These are phyloP conservation scores for Helogale parvula DNA, from an alignment of 2,113 vertebrate genomes.

Conservation along the genomic window DNA sequence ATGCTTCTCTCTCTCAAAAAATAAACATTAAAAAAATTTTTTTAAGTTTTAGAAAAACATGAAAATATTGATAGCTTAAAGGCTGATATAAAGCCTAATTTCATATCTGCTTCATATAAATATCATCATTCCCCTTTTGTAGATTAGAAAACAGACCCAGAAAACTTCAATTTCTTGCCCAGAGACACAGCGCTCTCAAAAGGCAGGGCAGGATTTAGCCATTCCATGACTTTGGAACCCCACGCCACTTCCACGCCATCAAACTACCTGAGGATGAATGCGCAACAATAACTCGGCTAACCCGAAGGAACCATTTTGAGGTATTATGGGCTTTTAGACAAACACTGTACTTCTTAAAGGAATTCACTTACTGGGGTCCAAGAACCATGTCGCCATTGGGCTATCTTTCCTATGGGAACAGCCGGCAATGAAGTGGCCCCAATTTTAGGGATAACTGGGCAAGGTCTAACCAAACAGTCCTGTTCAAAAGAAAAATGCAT, in stretches of 20 bases:
- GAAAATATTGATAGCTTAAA: neutral
- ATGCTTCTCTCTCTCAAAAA: no score
- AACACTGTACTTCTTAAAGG: neutral
- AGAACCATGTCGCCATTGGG: slow-evolving; percentile 96
- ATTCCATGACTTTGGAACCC: neutral
- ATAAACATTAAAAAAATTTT: no score
- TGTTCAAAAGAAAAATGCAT: slow-evolving; percentile 68
- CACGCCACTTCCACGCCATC: neutral
- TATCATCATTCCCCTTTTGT: neutral
- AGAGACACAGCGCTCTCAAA: neutral
- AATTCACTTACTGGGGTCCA: slow-evolving; percentile 94
- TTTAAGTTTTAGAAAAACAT: neutral
- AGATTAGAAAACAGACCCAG: neutral
- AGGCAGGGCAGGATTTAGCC: neutral
- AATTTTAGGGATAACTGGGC: slow-evolving; percentile 83
- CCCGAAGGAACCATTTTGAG: neutral
- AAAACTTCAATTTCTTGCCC: slow-evolving; percentile 10
- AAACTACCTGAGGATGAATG: neutral
- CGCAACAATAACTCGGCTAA: neutral
- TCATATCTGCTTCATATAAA: neutral
- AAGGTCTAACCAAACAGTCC: slow-evolving; percentile 92
- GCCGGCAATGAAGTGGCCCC: slow-evolving; percentile 88
- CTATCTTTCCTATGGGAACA: slow-evolving; percentile 82
- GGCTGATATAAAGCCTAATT: neutral
- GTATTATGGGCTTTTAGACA: neutral